Evolutionary conservation across 2,113 vertebrate species (phyloP), one percentile per base, ranked within the genome.

Genomic region (Gnathonemus echidnorhynchus): DNA sequence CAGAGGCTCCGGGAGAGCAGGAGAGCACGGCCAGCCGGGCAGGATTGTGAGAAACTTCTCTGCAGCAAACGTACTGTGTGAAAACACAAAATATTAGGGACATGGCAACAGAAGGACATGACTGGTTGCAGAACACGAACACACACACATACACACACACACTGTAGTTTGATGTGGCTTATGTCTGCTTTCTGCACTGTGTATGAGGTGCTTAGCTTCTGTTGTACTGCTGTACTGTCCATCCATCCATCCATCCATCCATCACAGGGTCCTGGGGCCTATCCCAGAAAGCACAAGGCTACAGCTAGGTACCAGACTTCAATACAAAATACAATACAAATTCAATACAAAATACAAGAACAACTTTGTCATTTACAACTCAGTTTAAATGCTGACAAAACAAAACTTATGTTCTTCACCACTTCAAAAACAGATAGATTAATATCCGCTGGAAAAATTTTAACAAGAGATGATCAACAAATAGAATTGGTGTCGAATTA

Each of bases 41-140:
- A 9, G 2, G 66, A 89, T 27, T 87, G 90, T 91, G 88, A 91
- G 90, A 89, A 77, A 87, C 15, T 31, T 13, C 45, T 31, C 85
- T 52, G 85, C 8, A n/a, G 56, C 56, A 62, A 58, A n/a, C 24
- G 24, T 8, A 86, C 85, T 3, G 10, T 31, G 11, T 31, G 62
- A 9, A 70, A 31, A 31, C 62, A 70, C n/a, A 31, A 4, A 27
- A 31, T 10, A 70, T 1, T 31, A 10, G n/a, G 9, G n/a, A 11
- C 62, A 70, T 70, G 62, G 62, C 62, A 31, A 31, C 62, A 70
- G 62, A 27, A 70, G 62, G 10, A 70, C 62, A 70, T 31, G 27
- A 70, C 62, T 31, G 62, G 24, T 27, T 66, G 24, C 58, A 66
- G 58, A n/a, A 24, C 2, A 10, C 24, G 10, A 2, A n/a, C 6